Base-by-base conservation (phyloP, 2,113 vertebrate genomes). In the Antechinus flavipes region DNA sequence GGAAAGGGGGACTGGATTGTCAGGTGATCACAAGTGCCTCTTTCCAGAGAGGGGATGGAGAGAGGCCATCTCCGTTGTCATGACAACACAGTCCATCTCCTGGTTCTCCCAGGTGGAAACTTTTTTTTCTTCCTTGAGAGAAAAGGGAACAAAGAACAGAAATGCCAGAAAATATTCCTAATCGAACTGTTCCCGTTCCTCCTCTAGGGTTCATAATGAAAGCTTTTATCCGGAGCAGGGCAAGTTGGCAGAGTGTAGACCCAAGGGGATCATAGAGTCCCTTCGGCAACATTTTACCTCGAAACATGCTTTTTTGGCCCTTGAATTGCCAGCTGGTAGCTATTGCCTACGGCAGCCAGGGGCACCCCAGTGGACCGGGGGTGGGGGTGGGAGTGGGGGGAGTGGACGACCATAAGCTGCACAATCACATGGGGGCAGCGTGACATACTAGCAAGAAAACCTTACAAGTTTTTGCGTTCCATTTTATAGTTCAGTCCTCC, bases 41-140 rank as follows among this genome's bases (percentile, higher is more conserved):
- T n/a, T 76, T 76, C 61, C 61, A 42, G n/a, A 84, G n/a, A 84
- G 68, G 68, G 58, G n/a, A 84, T 84, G 89, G 92, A 90, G 53
- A 95, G 96, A 95, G 92, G 47, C 76, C 35, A 0, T 95, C 90
- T 90, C 93, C 91, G 96, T 97, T 97, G 95, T 98, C 95, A 97
- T 96, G 95, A 97, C 47, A 0, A 93, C 95, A 93, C 91, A 92
- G 61, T 96, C 56, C 49, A 58, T 94, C 49, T 91, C 94, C 76
- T 95, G 61, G 96, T 92, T 96, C 89, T 84, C 76, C 91, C 54
- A 96, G 91, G 68, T 95, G 26, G 95, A 94, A 90, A 97, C 27
- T 96, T 42, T 84, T 42, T 35, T n/a, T n/a, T 68, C 46, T 93
- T 47, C 91, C 93, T 23, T 89, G 55, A 93, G 96, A 97, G 93